These are phyloP conservation scores for Penaeus monodon DNA, from an alignment of 2,888 invertebrate species.

Conservation along the genomic window DNA sequence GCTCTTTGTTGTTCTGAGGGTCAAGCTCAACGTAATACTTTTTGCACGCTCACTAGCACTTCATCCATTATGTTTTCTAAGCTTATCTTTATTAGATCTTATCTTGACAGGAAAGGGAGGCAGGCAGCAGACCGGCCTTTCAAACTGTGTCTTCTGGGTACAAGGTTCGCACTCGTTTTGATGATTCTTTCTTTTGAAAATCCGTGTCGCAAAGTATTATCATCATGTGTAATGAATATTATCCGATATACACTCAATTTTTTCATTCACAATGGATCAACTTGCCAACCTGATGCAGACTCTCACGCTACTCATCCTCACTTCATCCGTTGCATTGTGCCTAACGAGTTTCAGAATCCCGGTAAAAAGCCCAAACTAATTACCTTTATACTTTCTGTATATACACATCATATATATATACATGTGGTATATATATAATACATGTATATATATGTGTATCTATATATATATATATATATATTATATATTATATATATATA, in stretches of 20 bases:
- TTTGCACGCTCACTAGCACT: too few species aligned
- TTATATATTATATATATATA: not conserved
- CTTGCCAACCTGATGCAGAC: slow-evolving; percentile 73
- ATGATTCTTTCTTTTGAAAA: too few species aligned
- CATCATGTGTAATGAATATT: too few species aligned
- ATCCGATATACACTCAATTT: too few species aligned
- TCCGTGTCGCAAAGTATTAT: too few species aligned
- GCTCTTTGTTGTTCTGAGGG: too few species aligned
- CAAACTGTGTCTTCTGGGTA: slow-evolving; percentile 99
- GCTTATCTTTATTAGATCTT: too few species aligned
- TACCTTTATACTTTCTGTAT: not conserved
- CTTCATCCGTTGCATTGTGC: slow-evolving; percentile 75
- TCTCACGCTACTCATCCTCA: slow-evolving; percentile 73
- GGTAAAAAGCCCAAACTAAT: slow-evolving; percentile 64
- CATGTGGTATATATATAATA: not conserved
- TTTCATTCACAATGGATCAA: slow-evolving; percentile 66
- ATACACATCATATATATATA: slow-evolving; percentile 6
- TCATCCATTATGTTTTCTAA: too few species aligned
- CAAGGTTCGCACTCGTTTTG: slow-evolving; percentile 76
- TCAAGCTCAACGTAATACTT: too few species aligned
- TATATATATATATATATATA: slow-evolving; percentile 19
- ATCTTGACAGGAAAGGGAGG: slow-evolving; percentile 21
- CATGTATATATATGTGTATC: slow-evolving; percentile 16
- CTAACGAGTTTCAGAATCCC: slow-evolving; percentile 70
- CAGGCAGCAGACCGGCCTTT: slow-evolving; percentile 79